Evolutionary conservation across 2,797 vertebrate species (phyloP).

Genomic region (Nasua narica): DNA sequence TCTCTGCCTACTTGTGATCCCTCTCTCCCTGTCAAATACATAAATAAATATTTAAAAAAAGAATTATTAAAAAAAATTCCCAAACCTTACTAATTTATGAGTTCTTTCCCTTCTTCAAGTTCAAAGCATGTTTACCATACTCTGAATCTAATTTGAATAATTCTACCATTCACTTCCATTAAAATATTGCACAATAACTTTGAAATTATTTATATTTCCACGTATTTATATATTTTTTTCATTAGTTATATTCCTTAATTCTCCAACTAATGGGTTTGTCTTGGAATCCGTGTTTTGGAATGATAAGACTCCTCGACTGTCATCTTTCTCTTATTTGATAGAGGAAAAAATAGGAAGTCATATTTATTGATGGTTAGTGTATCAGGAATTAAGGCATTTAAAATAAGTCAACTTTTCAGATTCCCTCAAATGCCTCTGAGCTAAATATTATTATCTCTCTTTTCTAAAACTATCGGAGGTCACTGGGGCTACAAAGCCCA

Average conservation of each 20-base stretch:
- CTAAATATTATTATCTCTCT: background rate
- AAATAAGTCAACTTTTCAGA: background rate
- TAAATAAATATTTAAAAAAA: too few relatives aligned
- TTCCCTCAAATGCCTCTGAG: background rate
- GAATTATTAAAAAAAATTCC: background rate
- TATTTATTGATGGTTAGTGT: background rate
- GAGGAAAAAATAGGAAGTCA: background rate
- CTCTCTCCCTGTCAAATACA: too few relatives aligned
- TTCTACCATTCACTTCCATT: background rate
- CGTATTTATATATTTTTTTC: background rate
- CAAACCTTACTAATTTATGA: background rate
- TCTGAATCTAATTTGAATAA: background rate
- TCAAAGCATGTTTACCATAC: background rate
- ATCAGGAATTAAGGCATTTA: background rate
- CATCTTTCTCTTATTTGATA: background rate
- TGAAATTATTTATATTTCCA: background rate
- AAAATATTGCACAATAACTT: background rate
- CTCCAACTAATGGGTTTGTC: background rate
- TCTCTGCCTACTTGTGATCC: too few relatives aligned
- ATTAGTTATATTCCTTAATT: background rate
- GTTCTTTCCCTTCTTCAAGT: background rate
- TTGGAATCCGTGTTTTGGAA: background rate
- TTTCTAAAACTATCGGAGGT: background rate
- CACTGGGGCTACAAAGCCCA: too few relatives aligned
- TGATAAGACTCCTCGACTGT: background rate